phyloP scores from a whole-genome alignment of 2,888 invertebrate genomes.

The Nesidiocoris tenuis region DNA sequence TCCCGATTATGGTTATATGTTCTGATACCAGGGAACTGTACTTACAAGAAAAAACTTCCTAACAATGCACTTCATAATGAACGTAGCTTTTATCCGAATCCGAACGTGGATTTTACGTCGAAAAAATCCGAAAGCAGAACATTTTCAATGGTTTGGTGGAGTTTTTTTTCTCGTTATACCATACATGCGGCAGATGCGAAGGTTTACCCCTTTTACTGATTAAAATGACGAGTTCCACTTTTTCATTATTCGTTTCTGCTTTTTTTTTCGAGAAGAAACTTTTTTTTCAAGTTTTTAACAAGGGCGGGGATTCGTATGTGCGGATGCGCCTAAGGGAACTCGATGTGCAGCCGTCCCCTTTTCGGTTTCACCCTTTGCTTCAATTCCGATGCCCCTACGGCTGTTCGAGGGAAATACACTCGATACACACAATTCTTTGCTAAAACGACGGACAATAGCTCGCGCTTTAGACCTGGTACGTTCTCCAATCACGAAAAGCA shows the following conservation, averaged over 20 bases:
- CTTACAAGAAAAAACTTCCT: background rate
- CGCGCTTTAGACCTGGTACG: no score
- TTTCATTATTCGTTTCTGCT: background rate
- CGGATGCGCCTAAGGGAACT: background rate
- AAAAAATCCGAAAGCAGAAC: background rate
- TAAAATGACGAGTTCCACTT: background rate
- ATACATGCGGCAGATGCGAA: background rate
- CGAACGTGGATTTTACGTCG: background rate
- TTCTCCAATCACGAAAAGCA: no score
- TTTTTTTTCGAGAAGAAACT: background rate
- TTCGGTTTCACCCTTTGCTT: background rate
- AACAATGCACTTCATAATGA: background rate
- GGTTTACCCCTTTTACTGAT: background rate
- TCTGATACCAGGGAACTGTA: no score
- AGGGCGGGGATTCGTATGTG: background rate
- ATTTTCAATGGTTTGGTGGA: background rate
- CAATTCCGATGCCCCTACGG: background rate
- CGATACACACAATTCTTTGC: background rate
- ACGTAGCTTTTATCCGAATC: background rate
- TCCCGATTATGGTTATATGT: no score
- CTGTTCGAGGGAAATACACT: background rate
- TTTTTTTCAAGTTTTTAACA: background rate
- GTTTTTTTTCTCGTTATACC: background rate
- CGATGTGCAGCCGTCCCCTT: background rate
- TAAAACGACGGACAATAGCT: no score